A percentile compares a stretch with the other conserved stretches of the same genome.
Conservation (phyloP, 2,888 invertebrate genomes). For the Zaprionus lineosus region DNA sequence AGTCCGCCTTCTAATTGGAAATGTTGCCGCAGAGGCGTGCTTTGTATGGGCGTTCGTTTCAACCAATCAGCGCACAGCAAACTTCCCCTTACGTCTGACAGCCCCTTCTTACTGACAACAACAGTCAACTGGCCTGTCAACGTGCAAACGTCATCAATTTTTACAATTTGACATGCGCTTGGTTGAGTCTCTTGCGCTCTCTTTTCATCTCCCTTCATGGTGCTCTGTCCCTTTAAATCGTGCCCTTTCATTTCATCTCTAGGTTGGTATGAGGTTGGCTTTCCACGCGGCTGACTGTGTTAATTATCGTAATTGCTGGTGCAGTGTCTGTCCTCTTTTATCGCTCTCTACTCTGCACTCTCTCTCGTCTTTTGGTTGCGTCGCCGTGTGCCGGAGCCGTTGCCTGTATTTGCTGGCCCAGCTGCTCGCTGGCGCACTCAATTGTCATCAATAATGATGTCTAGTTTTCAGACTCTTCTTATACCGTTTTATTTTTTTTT, state of each 20-base stretch:
- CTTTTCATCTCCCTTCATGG: not conserved
- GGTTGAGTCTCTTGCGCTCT: slow-evolving; percentile 15
- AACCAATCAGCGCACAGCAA: slow-evolving; percentile 56
- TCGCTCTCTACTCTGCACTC: slow-evolving; percentile 18
- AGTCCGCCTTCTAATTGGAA: slow-evolving; percentile 54
- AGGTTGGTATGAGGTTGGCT: slow-evolving; percentile 42
- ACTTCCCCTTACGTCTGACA: slow-evolving; percentile 8
- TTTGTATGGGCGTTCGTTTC: slow-evolving; percentile 5
- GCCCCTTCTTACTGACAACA: slow-evolving; percentile 3
- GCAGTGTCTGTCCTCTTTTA: slow-evolving; percentile 50
- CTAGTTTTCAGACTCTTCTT: slow-evolving; percentile 71
- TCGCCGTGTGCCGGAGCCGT: not conserved
- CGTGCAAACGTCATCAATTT: slow-evolving; percentile 80
- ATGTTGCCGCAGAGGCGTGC: slow-evolving; percentile 51
- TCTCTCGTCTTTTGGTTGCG: slow-evolving; percentile 1
- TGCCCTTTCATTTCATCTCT: slow-evolving; percentile 14
- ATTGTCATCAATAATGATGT: slow-evolving; percentile 83
- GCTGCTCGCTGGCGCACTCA: slow-evolving; percentile 79
- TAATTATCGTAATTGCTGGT: slow-evolving; percentile 81
- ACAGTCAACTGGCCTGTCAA: slow-evolving; percentile 70
- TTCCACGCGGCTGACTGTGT: slow-evolving; percentile 80
- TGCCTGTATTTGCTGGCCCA: slow-evolving; percentile 38
- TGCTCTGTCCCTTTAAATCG: slow-evolving; percentile 10
- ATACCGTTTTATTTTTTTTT: slow-evolving; percentile 45
- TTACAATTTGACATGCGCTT: slow-evolving; percentile 76